Evolutionary conservation across 2,113 vertebrate genomes (phyloP).

Genomic region (Pollimyrus isidori): DNA sequence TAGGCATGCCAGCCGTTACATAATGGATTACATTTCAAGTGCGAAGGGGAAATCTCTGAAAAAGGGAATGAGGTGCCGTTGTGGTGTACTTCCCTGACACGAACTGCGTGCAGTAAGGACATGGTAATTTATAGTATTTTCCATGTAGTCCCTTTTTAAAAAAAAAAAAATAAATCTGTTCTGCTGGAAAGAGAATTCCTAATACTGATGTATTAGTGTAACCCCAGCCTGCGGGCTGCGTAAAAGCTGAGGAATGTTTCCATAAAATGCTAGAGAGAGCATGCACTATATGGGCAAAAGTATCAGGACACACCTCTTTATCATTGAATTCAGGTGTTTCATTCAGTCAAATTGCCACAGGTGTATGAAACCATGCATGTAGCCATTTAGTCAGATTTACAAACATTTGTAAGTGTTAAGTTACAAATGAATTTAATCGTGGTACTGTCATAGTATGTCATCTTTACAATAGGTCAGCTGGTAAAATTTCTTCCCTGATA

Average conservation of each 20-base stretch:
- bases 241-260: conserved; percentile 34
- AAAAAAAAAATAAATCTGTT: neutral
- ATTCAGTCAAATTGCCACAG: neutral
- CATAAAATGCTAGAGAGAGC: conserved; percentile 24
- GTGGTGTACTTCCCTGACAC: neutral
- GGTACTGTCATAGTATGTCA: neutral
- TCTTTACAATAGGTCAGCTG: too few relatives aligned
- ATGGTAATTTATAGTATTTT: conserved; percentile 25
- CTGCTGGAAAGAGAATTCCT: conserved; percentile 30
- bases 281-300: neutral
- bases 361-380: neutral
- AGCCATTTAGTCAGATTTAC: neutral
- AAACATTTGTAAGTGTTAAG: neutral
- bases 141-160: conserved; percentile 2
- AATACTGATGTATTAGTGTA: conserved; percentile 19
- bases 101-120: neutral
- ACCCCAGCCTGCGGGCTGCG: neutral
- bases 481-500: too few relatives aligned
- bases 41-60: neutral
- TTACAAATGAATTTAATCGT: neutral
- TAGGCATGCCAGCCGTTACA: neutral
- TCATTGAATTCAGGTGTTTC: neutral
- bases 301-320: neutral
- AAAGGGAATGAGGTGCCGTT: conserved; percentile 4
- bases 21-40: neutral